phyloP scores from a whole-genome alignment of 2,797 vertebrate species.

The Melanogrammus aeglefinus region DNA sequence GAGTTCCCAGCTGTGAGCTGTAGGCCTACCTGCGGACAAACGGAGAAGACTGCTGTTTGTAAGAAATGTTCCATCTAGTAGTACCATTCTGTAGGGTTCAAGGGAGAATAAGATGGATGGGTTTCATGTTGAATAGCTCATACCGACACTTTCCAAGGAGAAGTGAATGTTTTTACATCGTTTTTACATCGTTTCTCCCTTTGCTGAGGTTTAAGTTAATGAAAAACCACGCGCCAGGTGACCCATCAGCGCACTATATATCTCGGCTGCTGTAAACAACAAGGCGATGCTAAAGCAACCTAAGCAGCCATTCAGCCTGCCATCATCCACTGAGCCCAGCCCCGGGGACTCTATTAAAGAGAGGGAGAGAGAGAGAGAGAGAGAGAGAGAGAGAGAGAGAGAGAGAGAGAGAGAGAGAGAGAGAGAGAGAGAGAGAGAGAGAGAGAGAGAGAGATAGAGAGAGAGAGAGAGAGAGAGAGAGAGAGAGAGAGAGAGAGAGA shows the following conservation, averaged over 20 bases:
- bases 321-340: constrained; percentile 41
- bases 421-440: constrained; percentile 31
- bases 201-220: neutral
- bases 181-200: too few species aligned
- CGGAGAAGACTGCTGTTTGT: too few species aligned
- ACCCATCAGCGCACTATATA: neutral
- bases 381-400: neutral
- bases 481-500: too few species aligned
- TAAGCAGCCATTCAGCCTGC: constrained; percentile 31
- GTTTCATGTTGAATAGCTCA: neutral
- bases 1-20: neutral
- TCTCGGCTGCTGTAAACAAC: constrained; percentile 28
- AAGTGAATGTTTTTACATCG: neutral
- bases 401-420: constrained; percentile 20
- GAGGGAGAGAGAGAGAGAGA: constrained; percentile 5
- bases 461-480: neutral
- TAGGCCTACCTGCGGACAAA: neutral
- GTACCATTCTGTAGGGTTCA: neutral
- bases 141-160: too few species aligned
- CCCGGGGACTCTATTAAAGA: constrained; percentile 45
- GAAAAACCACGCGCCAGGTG: neutral
- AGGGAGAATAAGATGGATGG: neutral
- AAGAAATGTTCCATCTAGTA: too few species aligned
- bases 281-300: constrained; percentile 31
- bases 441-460: constrained; percentile 18